Evolutionary conservation across 1,140 invertebrate genomes (phyloP), one percentile per base, ranked within the genome.

Genomic region (Philopotamus ludificatus): DNA sequence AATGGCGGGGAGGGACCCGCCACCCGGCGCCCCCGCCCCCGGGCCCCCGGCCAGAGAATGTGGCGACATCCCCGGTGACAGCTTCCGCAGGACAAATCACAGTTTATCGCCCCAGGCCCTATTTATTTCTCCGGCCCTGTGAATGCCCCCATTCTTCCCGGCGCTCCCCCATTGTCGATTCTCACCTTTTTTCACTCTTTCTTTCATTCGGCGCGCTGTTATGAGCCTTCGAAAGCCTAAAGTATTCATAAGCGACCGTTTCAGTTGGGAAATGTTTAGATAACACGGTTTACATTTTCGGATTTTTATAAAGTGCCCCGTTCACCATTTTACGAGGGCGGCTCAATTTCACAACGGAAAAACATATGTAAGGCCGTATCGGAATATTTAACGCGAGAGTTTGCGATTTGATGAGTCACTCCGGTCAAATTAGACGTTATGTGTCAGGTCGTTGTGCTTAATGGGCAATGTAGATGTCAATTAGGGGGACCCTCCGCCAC

Each of bases 21-120:
- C 51, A 57, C 63, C 53, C 61, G 59, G n/a, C n/a, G n/a, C n/a
- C n/a, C n/a, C 16, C 22, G n/a, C 39, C 2, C 4, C n/a, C 18
- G 21, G 15, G 7, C 26, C 25, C 26, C 28, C 18, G 59, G 58
- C 63, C 53, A 65, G 59, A 61, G 59, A 58, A 63, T 63, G 59
- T 65, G 55, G 57, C 60, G 50, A 67, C 66, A 65, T 62, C 63
- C 54, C 22, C 63, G 45, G 44, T 61, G 68, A 70, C 68, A 70
- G 68, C 54, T 66, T 70, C 64, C 64, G 64, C 61, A 41, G 68
- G 68, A 70, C 68, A 70, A 70, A 70, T 70, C 68, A 70, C 63
- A 63, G 68, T 66, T 66, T 63, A 70, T 66, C 64, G 51, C 47
- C 54, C 47, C 21, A 21, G 42, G 16, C 50, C 34, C 63, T 55